These are phyloP conservation scores for Crenichthys baileyi DNA, from an alignment of 2,797 vertebrate species.

Conservation along the genomic window DNA sequence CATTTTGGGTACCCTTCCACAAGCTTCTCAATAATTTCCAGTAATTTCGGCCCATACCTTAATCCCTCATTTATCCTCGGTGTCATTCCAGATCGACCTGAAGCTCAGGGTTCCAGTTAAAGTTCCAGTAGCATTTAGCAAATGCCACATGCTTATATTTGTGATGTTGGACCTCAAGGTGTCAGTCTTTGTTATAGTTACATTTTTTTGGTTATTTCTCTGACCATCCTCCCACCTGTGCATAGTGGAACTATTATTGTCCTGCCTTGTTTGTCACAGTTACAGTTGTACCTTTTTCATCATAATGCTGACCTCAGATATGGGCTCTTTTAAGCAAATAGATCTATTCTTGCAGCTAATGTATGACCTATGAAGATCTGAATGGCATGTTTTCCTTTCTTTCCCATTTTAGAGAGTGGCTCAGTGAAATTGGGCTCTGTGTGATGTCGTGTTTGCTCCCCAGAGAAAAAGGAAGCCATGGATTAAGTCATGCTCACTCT, in stretches of 20 bases:
- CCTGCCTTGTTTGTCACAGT: neutral
- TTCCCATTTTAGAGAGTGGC: neutral
- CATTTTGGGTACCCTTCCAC: no score
- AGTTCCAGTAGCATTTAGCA: no score
- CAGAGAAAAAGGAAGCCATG: neutral
- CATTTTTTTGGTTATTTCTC: neutral
- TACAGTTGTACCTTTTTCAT: no score
- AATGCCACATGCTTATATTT: neutral
- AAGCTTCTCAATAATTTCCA: no score
- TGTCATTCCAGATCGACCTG: no score
- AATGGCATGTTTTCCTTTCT: neutral
- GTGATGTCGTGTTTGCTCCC: neutral
- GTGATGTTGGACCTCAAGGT: neutral
- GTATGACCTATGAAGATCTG: neutral
- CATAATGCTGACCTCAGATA: neutral
- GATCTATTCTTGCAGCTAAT: neutral
- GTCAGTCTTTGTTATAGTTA: neutral
- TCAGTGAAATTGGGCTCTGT: neutral
- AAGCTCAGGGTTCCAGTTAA: no score
- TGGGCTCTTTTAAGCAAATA: neutral
- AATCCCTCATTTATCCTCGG: no score
- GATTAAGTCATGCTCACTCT: neutral
- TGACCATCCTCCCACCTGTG: no score
- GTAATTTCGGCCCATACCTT: no score
- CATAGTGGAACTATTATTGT: neutral